phyloP scores from a whole-genome alignment of 2,797 vertebrate species.

The Lithobates sylvaticus region DNA sequence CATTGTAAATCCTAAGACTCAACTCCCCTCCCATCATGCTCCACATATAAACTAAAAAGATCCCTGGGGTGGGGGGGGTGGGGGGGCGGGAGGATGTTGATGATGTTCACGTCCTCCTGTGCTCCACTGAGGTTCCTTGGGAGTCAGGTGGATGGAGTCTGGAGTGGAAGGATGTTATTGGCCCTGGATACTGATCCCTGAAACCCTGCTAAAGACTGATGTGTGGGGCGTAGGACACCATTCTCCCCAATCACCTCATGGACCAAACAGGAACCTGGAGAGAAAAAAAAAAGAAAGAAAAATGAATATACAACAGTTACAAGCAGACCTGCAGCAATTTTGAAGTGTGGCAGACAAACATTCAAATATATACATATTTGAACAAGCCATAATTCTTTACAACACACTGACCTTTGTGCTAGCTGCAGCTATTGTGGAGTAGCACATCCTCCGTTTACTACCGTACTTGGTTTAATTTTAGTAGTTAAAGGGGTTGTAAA shows the following conservation, averaged over 20 bases:
- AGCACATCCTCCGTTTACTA: no score
- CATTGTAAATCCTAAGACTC: conserved; percentile 48
- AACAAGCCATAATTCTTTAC: no score
- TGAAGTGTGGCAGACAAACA: no score
- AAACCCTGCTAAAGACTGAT: conserved; percentile 57
- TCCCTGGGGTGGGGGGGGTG: conserved; percentile 14
- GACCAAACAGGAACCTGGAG: conserved; percentile 61
- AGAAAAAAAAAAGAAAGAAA: not conserved
- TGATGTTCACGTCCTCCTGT: conserved; percentile 14
- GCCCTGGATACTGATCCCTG: conserved; percentile 49
- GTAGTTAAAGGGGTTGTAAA: no score
- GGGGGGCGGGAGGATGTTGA: not conserved
- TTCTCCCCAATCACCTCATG: conserved; percentile 57
- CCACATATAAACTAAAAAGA: conserved; percentile 18
- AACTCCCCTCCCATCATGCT: conserved; percentile 41
- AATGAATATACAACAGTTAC: conserved; percentile 10
- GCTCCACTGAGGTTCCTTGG: conserved; percentile 39
- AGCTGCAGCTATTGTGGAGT: no score
- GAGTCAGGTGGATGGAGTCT: conserved; percentile 34
- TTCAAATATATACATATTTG: no score
- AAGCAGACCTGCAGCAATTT: no score
- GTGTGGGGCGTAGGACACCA: conserved; percentile 55
- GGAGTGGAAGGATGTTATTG: conserved; percentile 43
- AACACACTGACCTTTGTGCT: no score
- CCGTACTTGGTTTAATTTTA: no score